phyloP scores from a whole-genome alignment of 2,113 vertebrate genomes.

The Ophiodon elongatus region DNA sequence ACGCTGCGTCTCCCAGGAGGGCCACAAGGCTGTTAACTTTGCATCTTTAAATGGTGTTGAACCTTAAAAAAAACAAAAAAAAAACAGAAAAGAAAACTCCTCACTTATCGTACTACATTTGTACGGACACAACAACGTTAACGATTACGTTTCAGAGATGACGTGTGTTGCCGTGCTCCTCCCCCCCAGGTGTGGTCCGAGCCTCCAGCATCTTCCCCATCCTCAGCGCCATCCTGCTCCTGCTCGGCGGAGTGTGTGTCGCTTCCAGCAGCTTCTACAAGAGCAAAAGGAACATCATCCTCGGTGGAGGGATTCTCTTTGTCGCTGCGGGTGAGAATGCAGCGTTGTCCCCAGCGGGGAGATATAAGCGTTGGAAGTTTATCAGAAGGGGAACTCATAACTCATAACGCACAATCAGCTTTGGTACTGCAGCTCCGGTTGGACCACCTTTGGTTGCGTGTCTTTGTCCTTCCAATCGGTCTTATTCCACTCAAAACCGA shows the following conservation, averaged over 20 bases:
- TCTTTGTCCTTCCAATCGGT: not conserved
- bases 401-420: not conserved
- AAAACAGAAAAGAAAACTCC: too few relatives aligned
- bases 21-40: constrained; percentile 48
- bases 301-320: constrained; percentile 94
- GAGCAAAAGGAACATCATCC: constrained; percentile 92
- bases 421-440: not conserved
- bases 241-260: constrained; percentile 93
- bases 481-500: not conserved
- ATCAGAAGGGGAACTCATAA: not conserved
- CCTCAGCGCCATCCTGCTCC: constrained; percentile 92
- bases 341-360: too few relatives aligned
- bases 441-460: not conserved
- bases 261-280: constrained; percentile 93
- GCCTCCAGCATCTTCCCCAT: constrained; percentile 97
- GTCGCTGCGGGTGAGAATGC: constrained; percentile 90
- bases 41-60: constrained; percentile 30
- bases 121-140: too few relatives aligned
- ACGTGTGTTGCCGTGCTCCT: accelerated
- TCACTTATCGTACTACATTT: too few relatives aligned
- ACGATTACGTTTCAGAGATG: too few relatives aligned
- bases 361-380: not conserved
- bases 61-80: too few relatives aligned
- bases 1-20: constrained; percentile 29
- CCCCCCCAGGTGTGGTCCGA: constrained; percentile 90